Evolutionary conservation across 1,140 invertebrate species (phyloP).

Genomic region (Macrobrachium nipponense): DNA sequence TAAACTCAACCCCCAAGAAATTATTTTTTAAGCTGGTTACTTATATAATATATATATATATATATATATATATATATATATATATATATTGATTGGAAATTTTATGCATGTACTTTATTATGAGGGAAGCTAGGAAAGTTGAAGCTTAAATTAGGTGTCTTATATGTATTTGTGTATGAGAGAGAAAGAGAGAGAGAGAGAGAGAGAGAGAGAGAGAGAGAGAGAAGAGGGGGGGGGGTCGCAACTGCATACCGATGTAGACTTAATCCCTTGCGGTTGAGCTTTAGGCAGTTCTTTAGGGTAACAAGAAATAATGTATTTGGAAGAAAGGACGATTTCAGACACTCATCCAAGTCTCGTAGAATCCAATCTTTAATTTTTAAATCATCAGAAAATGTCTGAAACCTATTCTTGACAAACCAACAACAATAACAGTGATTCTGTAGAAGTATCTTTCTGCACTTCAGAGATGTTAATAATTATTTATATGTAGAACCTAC

Average conservation of each 20-base stretch:
- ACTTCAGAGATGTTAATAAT: too few species aligned
- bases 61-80: conserved; percentile 24
- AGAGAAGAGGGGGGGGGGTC: not conserved
- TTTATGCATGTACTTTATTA: not conserved
- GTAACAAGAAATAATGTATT: not conserved
- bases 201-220: conserved; percentile 32
- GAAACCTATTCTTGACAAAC: too few species aligned
- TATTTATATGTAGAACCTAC: too few species aligned
- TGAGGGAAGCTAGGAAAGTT: not conserved
- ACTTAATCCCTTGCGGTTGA: not conserved
- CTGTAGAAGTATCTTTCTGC: too few species aligned
- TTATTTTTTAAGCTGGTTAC: too few species aligned
- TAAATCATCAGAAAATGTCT: too few species aligned
- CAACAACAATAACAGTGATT: too few species aligned
- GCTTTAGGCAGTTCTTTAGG: not conserved
- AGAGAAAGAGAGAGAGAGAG: conserved; percentile 21
- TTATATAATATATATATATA: conserved; percentile 24
- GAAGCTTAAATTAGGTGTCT: not conserved
- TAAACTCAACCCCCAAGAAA: too few species aligned
- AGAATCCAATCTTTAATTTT: too few species aligned
- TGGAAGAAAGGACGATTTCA: too few species aligned
- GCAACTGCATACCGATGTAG: not conserved
- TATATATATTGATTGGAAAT: not conserved
- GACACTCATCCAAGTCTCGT: too few species aligned
- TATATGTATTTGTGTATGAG: not conserved